These are phyloP conservation scores for Coregonus clupeaformis DNA, from an alignment of 2,113 vertebrate species.

Conservation along the genomic window DNA sequence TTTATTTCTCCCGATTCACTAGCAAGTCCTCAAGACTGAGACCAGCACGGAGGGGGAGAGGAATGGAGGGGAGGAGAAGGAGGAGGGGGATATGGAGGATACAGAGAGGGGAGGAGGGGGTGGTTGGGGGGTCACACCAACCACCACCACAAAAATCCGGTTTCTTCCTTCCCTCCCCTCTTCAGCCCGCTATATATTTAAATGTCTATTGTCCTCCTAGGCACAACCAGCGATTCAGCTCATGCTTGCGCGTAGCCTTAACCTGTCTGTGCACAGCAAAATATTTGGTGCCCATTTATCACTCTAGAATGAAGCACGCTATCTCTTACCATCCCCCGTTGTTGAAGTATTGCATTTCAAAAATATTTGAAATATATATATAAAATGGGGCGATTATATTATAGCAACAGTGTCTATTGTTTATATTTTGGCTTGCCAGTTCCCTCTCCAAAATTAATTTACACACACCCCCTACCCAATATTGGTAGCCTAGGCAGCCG, in stretches of 20 bases:
- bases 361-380: not conserved
- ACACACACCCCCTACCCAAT: slow-evolving; percentile 2
- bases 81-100: slow-evolving; percentile 56
- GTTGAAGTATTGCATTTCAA: not conserved
- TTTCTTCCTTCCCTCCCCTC: slow-evolving; percentile 59
- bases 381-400: not conserved
- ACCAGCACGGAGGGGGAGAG: slow-evolving; percentile 50
- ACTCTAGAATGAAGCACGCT: not conserved
- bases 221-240: slow-evolving; percentile 35
- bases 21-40: slow-evolving; percentile 72
- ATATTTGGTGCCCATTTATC: not conserved
- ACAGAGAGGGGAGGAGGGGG: slow-evolving; percentile 38
- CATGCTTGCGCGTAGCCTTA: slow-evolving; percentile 20
- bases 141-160: slow-evolving; percentile 63
- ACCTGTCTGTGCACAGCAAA: slow-evolving; percentile 4
- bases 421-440: not conserved
- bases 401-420: slow-evolving; percentile 8
- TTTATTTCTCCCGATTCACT: slow-evolving; percentile 77
- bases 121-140: slow-evolving; percentile 58
- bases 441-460: slow-evolving; percentile 2
- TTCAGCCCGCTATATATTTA: slow-evolving; percentile 61
- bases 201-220: slow-evolving; percentile 73
- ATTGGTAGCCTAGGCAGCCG: no score
- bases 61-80: slow-evolving; percentile 49
- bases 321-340: not conserved